Conservation (phyloP, 2,888 invertebrate genomes). For the Ypsolopha sequella region DNA sequence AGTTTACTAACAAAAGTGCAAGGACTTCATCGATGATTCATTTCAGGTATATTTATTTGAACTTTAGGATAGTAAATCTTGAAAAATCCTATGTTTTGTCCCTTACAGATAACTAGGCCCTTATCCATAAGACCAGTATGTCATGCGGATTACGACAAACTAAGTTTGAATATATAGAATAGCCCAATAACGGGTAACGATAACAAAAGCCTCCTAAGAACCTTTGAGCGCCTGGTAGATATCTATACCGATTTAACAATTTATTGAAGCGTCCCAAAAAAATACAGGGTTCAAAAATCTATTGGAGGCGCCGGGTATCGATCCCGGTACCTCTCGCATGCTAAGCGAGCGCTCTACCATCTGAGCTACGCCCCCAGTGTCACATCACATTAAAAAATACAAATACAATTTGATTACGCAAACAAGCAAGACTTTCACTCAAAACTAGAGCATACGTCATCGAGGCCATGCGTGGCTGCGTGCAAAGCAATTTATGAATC, state of each 20-base stretch:
- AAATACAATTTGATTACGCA: neutral
- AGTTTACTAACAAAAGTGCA: no score
- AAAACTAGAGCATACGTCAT: no score
- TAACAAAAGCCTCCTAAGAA: conserved; percentile 29
- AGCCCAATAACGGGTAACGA: conserved; percentile 28
- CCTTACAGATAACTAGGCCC: conserved; percentile 18
- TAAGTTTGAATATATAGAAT: conserved; percentile 67
- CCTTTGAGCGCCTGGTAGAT: conserved; percentile 28
- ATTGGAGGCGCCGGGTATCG: conserved; percentile 26
- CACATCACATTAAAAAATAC: neutral
- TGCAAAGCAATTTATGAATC: no score
- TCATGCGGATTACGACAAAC: conserved; percentile 53
- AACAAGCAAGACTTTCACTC: neutral
- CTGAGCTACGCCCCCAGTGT: conserved; percentile 7
- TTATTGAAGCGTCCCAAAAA: neutral
- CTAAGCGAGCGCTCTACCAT: conserved; percentile 10
- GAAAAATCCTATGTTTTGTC: no score
- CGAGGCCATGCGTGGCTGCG: no score
- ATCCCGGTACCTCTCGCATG: conserved; percentile 26
- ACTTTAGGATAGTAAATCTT: no score
- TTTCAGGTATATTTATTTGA: no score
- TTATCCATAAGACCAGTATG: conserved; percentile 37
- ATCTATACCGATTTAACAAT: conserved; percentile 36
- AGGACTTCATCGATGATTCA: no score
- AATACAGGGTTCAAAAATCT: conserved; percentile 1